Percentiles rank a stretch among this genome's conserved stretches.
phyloP scores from a whole-genome alignment of 2,888 invertebrate species.

The Drosophila kuntzei region DNA sequence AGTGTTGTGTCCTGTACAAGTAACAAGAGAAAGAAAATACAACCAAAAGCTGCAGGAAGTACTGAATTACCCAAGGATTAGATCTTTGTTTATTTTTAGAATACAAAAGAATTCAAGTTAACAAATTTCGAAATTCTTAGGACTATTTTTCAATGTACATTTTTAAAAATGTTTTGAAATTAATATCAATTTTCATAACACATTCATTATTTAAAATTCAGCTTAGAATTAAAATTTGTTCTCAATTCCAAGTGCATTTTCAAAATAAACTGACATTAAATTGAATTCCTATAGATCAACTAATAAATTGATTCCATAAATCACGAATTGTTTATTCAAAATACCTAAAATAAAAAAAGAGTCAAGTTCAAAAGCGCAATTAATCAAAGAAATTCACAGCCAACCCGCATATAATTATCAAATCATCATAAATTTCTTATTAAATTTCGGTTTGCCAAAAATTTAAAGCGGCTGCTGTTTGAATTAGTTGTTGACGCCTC shows the following conservation, averaged over 20 bases:
- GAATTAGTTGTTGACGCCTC: slow-evolving; percentile 1
- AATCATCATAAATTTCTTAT: slow-evolving; percentile 22
- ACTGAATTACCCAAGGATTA: neutral
- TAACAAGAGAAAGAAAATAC: neutral
- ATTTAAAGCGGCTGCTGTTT: slow-evolving; percentile 36
- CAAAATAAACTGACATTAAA: neutral
- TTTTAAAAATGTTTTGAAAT: too few species aligned
- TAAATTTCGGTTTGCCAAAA: slow-evolving; percentile 11
- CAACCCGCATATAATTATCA: slow-evolving; percentile 28
- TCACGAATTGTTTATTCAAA: slow-evolving; percentile 39
- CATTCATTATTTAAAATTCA: neutral
- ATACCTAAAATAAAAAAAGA: slow-evolving; percentile 21
- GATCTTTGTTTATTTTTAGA: neutral
- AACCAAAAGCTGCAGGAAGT: neutral
- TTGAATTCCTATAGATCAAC: slow-evolving; percentile 23
- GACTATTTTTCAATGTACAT: too few species aligned
- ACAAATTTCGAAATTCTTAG: neutral
- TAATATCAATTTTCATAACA: too few species aligned
- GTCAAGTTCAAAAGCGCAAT: slow-evolving; percentile 66
- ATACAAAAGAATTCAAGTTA: neutral
- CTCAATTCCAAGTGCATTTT: neutral
- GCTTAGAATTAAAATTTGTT: neutral
- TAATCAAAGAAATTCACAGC: slow-evolving; percentile 52
- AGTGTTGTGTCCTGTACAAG: slow-evolving; percentile 50
- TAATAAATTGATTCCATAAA: slow-evolving; percentile 38